These are phyloP conservation scores for Tenthredo distinguenda DNA, from an alignment of 2,888 invertebrate genomes.

Conservation along the genomic window DNA sequence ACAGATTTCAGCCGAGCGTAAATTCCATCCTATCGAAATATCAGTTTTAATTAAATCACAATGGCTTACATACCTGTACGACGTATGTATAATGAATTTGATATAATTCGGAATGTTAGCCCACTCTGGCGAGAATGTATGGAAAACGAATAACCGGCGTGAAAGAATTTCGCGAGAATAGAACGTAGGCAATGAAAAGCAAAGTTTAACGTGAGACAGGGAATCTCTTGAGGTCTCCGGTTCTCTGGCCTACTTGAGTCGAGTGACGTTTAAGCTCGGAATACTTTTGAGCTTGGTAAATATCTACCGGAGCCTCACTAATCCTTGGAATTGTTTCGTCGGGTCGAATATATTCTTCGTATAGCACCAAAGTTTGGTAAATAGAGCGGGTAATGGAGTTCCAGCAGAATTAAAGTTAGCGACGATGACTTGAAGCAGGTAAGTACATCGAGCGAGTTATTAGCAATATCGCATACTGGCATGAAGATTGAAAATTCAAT, in stretches of 20 bases:
- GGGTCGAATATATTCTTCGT: conserved; percentile 36
- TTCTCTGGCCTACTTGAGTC: conserved; percentile 32
- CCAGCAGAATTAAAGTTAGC: conserved; percentile 34
- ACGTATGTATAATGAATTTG: background rate
- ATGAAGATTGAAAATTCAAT: conserved; percentile 46
- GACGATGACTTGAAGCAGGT: conserved; percentile 25
- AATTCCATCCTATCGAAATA: conserved; percentile 35
- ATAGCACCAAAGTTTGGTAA: background rate
- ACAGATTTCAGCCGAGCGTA: background rate
- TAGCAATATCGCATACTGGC: conserved; percentile 7
- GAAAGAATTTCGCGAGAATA: conserved; percentile 2
- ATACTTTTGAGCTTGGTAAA: conserved; percentile 43
- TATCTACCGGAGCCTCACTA: conserved; percentile 30
- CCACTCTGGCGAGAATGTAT: background rate
- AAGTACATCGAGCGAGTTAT: conserved; percentile 6
- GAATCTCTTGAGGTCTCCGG: conserved; percentile 9
- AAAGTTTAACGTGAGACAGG: conserved; percentile 19
- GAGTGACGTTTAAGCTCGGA: conserved; percentile 12
- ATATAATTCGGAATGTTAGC: background rate
- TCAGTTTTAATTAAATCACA: conserved; percentile 20
- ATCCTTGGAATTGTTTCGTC: conserved; percentile 33
- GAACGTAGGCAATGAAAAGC: background rate
- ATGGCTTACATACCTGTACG: background rate
- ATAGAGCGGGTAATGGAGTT: conserved; percentile 23
- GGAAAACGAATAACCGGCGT: background rate